These are phyloP conservation scores for Apostichopus californicus DNA, from an alignment of 35 echinoderm and acorn worm genomes.

Conservation along the genomic window DNA sequence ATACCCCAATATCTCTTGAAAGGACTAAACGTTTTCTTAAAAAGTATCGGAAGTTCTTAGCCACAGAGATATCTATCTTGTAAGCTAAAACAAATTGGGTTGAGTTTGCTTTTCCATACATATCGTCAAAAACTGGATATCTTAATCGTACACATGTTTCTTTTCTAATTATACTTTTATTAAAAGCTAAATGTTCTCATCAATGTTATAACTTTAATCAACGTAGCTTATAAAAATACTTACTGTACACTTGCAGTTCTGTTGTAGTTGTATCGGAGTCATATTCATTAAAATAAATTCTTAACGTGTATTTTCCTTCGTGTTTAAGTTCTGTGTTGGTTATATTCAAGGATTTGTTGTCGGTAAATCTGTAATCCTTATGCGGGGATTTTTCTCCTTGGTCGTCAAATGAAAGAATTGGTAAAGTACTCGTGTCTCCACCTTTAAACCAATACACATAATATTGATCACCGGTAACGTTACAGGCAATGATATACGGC, in stretches of 20 bases:
- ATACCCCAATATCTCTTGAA: too few relatives aligned
- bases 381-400: neutral
- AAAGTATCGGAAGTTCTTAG: too few relatives aligned
- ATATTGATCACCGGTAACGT: neutral
- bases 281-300: neutral
- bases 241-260: neutral
- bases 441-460: slow-evolving; percentile 7
- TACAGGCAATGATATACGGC: neutral
- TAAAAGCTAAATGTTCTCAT: too few relatives aligned
- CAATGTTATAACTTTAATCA: too few relatives aligned
- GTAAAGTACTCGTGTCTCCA: neutral
- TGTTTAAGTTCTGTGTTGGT: neutral
- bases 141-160: too few relatives aligned
- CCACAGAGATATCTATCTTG: too few relatives aligned
- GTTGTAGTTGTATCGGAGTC: neutral
- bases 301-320: neutral
- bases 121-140: too few relatives aligned
- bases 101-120: too few relatives aligned
- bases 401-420: neutral
- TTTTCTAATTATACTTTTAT: too few relatives aligned
- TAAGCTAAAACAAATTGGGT: too few relatives aligned
- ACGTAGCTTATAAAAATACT: neutral
- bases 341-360: neutral
- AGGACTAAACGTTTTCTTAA: too few relatives aligned
- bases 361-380: neutral